Conservation (phyloP, 2,888 invertebrate species). For the Caenorhabditis uteleia region DNA sequence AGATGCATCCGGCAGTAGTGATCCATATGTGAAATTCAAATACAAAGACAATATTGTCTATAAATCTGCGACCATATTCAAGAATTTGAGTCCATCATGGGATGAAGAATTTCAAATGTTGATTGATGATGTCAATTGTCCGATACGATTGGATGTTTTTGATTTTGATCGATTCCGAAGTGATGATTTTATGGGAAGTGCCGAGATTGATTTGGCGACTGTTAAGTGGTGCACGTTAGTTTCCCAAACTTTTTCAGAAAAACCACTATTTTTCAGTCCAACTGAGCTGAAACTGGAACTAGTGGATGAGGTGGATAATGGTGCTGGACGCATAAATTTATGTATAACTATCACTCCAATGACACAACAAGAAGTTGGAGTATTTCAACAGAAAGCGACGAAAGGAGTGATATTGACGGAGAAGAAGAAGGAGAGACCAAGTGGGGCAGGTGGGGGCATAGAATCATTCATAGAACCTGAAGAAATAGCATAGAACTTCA, state of each 20-base stretch:
- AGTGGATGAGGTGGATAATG: slow-evolving; percentile 77
- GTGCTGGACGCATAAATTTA: slow-evolving; percentile 20
- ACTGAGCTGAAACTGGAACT: slow-evolving; percentile 82
- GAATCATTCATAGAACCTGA: too few relatives aligned
- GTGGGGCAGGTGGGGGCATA: not conserved
- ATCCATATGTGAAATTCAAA: slow-evolving; percentile 68
- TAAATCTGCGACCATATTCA: slow-evolving; percentile 90
- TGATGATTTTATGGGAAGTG: slow-evolving; percentile 97
- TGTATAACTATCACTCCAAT: slow-evolving; percentile 22
- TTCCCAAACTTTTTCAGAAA: not conserved
- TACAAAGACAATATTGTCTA: slow-evolving; percentile 78
- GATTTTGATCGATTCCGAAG: slow-evolving; percentile 91
- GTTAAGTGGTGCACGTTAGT: slow-evolving; percentile 60
- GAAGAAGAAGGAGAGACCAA: slow-evolving; percentile 22
- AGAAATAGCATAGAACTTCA: too few relatives aligned
- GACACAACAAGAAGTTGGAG: slow-evolving; percentile 25
- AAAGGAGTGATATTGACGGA: slow-evolving; percentile 20
- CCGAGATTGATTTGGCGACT: slow-evolving; percentile 79
- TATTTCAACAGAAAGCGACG: slow-evolving; percentile 27
- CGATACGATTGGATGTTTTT: slow-evolving; percentile 88
- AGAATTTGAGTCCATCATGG: slow-evolving; percentile 96
- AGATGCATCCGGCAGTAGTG: slow-evolving; percentile 65
- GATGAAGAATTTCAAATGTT: slow-evolving; percentile 92
- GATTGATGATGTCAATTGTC: slow-evolving; percentile 85
- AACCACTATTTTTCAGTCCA: slow-evolving; percentile 70